Base-by-base conservation (phyloP, 92 coral and sea anemone species). In the Muricea muricata region DNA sequence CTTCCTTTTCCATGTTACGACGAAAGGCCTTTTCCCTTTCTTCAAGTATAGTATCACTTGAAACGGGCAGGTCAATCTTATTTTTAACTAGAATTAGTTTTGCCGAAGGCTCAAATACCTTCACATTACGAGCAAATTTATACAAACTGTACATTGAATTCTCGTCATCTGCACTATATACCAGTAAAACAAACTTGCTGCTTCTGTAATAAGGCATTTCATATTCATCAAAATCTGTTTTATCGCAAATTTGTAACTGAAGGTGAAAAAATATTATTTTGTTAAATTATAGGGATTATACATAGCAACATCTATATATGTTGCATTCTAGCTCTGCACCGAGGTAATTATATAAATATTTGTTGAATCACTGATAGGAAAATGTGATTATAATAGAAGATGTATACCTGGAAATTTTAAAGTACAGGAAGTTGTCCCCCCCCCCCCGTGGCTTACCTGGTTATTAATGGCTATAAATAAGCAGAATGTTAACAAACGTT, bases 231-330 rank as follows among this genome's bases (percentile, higher is more conserved):
- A 94, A 75, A 18, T 94, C 98, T 55, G 74, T 75, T 29, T 97
- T 94, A 68, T 94, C 98, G 89, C 94, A 91, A 60, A 94, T 73
- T 9, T 74, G 32, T 45, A 93, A 47, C 98, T 94, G 87, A 46
- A 75, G 40, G 25, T 40, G 52, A 47, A 86, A 29, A 30, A 8
- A n/a, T 42, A 69, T 52, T n/a, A n/a, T n/a, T n/a, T n/a, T n/a
- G n/a, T n/a, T n/a, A n/a, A n/a, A n/a, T n/a, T n/a, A n/a, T n/a
- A n/a, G n/a, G n/a, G n/a, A n/a, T n/a, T n/a, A n/a, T n/a, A n/a
- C n/a, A n/a, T n/a, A n/a, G n/a, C n/a, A n/a, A n/a, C n/a, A n/a
- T n/a, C n/a, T n/a, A n/a, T n/a, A n/a, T n/a, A n/a, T n/a, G n/a
- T n/a, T n/a, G n/a, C n/a, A n/a, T n/a, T n/a, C n/a, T n/a, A n/a